Percentiles rank a stretch among this genome's conserved stretches.
Evolutionary conservation across 2,797 vertebrate species (phyloP).

Genomic region (Parambassis ranga): DNA sequence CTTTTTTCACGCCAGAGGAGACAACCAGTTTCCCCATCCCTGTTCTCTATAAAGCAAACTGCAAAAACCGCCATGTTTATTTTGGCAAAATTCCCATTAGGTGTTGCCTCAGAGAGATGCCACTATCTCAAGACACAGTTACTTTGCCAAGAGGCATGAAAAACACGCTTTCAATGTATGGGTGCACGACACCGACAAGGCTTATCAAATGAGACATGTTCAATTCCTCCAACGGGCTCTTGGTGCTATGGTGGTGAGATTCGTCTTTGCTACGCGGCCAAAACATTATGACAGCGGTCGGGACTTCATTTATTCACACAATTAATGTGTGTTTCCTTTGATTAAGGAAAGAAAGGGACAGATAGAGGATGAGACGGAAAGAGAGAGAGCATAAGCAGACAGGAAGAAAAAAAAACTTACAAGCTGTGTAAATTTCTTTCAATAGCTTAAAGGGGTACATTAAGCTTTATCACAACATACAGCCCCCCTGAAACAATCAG

Average conservation of each 20-base stretch:
- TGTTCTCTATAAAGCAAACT: no score
- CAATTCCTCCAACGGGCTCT: slow-evolving; percentile 33
- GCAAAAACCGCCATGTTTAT: slow-evolving; percentile 71
- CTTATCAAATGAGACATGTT: slow-evolving; percentile 66
- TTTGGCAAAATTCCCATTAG: slow-evolving; percentile 73
- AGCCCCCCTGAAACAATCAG: slow-evolving; percentile 76
- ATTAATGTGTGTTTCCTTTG: slow-evolving; percentile 69
- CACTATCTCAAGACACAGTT: slow-evolving; percentile 70
- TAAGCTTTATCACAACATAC: slow-evolving; percentile 76
- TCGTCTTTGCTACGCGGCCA: slow-evolving; percentile 34
- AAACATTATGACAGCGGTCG: slow-evolving; percentile 50
- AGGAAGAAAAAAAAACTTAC: slow-evolving; percentile 64
- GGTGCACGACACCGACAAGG: slow-evolving; percentile 48
- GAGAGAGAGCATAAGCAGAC: slow-evolving; percentile 23
- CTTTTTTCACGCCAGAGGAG: slow-evolving; percentile 68
- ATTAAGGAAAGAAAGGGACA: slow-evolving; percentile 59
- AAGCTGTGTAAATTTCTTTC: slow-evolving; percentile 69
- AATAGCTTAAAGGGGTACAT: slow-evolving; percentile 75
- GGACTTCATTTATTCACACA: slow-evolving; percentile 61
- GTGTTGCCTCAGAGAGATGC: slow-evolving; percentile 61
- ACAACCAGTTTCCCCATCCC: slow-evolving; percentile 34
- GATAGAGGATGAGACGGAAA: slow-evolving; percentile 39
- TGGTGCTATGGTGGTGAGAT: slow-evolving; percentile 39
- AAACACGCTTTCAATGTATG: slow-evolving; percentile 53
- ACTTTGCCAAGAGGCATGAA: slow-evolving; percentile 70